These are phyloP conservation scores for Anolis apletophallus DNA, from an alignment of 2,797 vertebrate species.

Conservation along the genomic window DNA sequence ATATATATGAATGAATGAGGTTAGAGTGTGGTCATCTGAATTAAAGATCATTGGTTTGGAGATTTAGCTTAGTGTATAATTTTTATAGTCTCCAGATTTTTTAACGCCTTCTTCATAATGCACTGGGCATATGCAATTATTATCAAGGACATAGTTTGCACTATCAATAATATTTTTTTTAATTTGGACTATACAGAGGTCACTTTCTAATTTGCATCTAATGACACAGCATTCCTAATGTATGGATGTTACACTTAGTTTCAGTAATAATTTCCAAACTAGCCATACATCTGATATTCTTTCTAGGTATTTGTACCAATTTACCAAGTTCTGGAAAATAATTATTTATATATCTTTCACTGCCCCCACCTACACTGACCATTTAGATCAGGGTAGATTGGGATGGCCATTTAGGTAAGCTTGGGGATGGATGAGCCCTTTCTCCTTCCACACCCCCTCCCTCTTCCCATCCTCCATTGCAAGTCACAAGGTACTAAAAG, in stretches of 20 bases:
- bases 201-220: neutral
- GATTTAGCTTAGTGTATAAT: neutral
- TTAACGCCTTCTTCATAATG: neutral
- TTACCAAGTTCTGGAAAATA: neutral
- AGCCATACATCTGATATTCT: neutral
- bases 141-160: neutral
- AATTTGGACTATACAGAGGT: neutral
- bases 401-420: too few relatives aligned
- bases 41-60: neutral
- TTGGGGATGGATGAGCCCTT: too few relatives aligned
- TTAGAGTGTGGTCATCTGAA: neutral
- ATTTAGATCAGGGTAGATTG: too few relatives aligned
- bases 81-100: neutral
- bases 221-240: neutral
- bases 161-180: neutral
- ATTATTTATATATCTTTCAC: neutral
- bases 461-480: too few relatives aligned
- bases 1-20: neutral
- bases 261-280: neutral
- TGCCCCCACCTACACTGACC: too few relatives aligned
- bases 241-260: neutral
- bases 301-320: neutral
- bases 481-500: too few relatives aligned
- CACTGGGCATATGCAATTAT: neutral
- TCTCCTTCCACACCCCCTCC: too few relatives aligned